phyloP scores from a whole-genome alignment of 2,797 vertebrate species.

The Darevskia nairensis region DNA sequence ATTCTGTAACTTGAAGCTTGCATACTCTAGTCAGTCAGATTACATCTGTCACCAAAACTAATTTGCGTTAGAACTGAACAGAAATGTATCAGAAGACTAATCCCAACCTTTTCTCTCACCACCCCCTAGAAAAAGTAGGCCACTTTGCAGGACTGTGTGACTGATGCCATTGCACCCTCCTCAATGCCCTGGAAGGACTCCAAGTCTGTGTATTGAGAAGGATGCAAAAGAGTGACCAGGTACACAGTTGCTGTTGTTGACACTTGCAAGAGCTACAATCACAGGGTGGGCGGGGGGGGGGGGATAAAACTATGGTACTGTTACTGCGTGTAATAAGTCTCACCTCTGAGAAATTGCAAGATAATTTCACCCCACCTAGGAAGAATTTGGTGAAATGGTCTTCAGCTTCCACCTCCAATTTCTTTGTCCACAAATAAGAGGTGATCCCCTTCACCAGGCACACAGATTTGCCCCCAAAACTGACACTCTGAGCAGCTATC shows the following conservation, averaged over 20 bases:
- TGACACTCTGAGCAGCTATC: no score
- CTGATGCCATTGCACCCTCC: background rate
- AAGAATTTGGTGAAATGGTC: background rate
- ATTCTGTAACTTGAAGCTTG: background rate
- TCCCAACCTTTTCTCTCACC: no score
- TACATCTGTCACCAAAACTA: no score
- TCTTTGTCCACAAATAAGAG: background rate
- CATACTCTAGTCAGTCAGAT: background rate
- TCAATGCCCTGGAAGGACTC: background rate
- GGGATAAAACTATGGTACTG: background rate
- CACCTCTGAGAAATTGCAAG: background rate
- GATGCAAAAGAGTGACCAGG: no score
- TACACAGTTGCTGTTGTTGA: no score
- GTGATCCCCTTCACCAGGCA: no score
- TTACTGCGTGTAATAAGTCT: background rate
- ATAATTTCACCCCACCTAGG: background rate
- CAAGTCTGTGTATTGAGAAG: background rate
- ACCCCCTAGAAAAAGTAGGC: no score
- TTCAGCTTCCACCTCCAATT: background rate
- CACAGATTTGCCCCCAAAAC: no score
- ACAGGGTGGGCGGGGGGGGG: no score
- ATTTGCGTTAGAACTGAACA: background rate
- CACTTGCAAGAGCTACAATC: no score
- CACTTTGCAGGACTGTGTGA: no score
- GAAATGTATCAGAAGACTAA: background rate